Base-by-base conservation (phyloP, 2,113 vertebrate genomes). In the Jacana jacana region DNA sequence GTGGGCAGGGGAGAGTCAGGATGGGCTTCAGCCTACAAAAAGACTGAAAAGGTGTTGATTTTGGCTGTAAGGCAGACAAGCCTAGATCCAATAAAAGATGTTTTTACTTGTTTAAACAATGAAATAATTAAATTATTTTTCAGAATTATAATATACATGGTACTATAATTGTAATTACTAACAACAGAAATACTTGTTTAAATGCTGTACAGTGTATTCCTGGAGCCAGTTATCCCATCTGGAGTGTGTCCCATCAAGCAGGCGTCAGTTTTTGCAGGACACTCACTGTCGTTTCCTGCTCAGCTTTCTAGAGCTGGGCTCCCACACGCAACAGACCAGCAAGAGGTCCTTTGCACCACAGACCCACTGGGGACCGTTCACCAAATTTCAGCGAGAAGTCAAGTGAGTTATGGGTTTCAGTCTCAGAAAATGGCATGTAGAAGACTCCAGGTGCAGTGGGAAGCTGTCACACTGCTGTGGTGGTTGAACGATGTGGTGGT, bases 301-400 rank as follows among this genome's bases (percentile, higher is more conserved):
- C 55, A 27, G 11, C 33, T 61, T 81, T 71, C 40, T 24, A 37
- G 31, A 70, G 35, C 27, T 79, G 58, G 46, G 52, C 5, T 66
- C 46, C 39, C 44, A 30, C 13, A 4, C 7, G 46, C 25, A 33
- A 72, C 54, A 55, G 25, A 17, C n/a, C 4, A 0, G 19, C 0
- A 1, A 49, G 35, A 68, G 17, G 10, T 87, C 48, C 31, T 61
- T 51, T 40, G 6, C 22, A 13, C 24, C 42, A 30, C 20, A 27
- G 12, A 23, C 31, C 33, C n/a, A 10, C 17, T 20, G 33, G 33
- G 49, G 27, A 80, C 20, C 24, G 54, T 44, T 52, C 12, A 28
- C 20, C 0, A 0, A 5, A 7, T 30, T 65, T 35, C 46, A 37
- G 23, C 8, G 46, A 35, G 51, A 69, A 22, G 22, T 39, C 20